phyloP scores from a whole-genome alignment of 2,113 vertebrate species.

The Mustelus asterias region DNA sequence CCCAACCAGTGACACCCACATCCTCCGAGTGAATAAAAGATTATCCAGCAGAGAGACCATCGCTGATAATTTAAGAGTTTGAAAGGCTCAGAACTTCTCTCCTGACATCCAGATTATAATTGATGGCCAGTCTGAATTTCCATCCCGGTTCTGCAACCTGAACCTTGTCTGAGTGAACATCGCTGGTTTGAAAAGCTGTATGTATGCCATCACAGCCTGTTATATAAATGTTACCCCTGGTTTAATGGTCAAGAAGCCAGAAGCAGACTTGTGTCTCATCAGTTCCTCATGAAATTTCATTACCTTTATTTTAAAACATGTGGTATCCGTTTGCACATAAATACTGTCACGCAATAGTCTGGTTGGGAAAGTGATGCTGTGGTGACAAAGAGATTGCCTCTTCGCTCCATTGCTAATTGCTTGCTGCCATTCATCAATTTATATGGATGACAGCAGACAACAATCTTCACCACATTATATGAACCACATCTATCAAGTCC shows the following conservation, averaged over 20 bases:
- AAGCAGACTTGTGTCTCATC: neutral
- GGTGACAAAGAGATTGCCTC: conserved; percentile 6
- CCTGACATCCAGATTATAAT: neutral
- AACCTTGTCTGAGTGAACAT: neutral
- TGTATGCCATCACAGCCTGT: neutral
- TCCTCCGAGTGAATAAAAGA: no score
- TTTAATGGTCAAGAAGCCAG: neutral
- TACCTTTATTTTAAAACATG: neutral
- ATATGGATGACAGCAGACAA: neutral
- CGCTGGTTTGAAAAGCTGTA: neutral
- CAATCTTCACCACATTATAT: neutral
- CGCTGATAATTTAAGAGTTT: neutral
- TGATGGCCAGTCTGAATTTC: neutral
- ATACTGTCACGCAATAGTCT: neutral
- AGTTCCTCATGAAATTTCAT: neutral
- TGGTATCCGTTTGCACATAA: conserved; percentile 4
- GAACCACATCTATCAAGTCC: neutral
- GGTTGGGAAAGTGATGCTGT: neutral
- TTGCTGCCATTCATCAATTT: conserved; percentile 21
- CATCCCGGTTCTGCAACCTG: neutral
- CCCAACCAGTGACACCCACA: no score
- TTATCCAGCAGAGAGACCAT: neutral
- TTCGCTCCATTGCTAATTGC: neutral
- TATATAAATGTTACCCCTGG: neutral
- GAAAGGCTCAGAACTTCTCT: neutral